Evolutionary conservation across 2,113 vertebrate species (phyloP).

Genomic region (Suricata suricatta): DNA sequence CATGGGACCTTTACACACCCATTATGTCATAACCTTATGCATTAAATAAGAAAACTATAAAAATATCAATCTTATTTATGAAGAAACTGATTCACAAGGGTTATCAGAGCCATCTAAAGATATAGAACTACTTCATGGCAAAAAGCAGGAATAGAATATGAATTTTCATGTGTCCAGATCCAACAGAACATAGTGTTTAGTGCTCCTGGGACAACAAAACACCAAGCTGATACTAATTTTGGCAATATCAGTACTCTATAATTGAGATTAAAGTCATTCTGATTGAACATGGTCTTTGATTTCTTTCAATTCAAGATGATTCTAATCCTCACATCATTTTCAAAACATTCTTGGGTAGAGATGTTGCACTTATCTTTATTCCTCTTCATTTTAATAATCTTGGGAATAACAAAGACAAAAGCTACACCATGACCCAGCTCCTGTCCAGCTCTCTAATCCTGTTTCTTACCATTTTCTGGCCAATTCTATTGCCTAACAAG

Average conservation of each 20-base stretch:
- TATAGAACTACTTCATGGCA: neutral
- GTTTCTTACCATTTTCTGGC: neutral
- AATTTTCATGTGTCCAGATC: neutral
- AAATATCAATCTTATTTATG: conserved; percentile 48
- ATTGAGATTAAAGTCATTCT: conserved; percentile 26
- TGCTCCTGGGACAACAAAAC: neutral
- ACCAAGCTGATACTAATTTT: neutral
- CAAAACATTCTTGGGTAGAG: neutral
- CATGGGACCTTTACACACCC: neutral
- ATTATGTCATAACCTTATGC: conserved; percentile 57
- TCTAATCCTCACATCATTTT: neutral
- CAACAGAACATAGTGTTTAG: neutral
- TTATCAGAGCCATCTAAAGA: conserved; percentile 28
- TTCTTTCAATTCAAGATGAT: neutral
- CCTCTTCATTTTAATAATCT: neutral
- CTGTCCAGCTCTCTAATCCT: neutral
- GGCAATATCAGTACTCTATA: neutral
- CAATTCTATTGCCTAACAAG: neutral
- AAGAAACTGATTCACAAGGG: conserved; percentile 30
- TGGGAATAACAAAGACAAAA: neutral
- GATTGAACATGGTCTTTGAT: neutral
- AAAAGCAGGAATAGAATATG: neutral
- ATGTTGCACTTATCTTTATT: neutral
- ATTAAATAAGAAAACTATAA: conserved; percentile 63
- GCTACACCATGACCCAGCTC: neutral